Percentiles rank a stretch among this genome's conserved stretches.
These are phyloP conservation scores for Hycleus phaleratus DNA, from an alignment of 1,140 invertebrate genomes.

Conservation along the genomic window DNA sequence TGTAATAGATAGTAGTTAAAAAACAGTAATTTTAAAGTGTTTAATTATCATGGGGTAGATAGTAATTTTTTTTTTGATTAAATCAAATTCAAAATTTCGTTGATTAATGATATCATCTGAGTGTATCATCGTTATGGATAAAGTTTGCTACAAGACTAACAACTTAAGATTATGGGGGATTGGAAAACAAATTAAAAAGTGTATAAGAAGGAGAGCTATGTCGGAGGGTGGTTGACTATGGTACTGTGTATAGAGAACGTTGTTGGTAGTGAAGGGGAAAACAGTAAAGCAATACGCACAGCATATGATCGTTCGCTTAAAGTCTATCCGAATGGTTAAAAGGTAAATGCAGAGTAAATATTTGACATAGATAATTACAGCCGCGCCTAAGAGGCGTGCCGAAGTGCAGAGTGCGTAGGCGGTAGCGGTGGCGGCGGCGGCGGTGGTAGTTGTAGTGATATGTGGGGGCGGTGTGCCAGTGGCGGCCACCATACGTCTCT, in stretches of 20 bases:
- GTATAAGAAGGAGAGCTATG: neutral
- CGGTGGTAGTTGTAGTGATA: neutral
- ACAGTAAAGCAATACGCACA: conserved; percentile 4
- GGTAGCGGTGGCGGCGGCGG: conserved; percentile 8
- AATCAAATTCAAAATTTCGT: too few species aligned
- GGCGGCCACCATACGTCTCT: conserved; percentile 5
- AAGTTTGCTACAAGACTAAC: too few species aligned
- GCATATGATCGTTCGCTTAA: conserved; percentile 16
- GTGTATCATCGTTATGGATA: too few species aligned
- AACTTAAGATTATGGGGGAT: too few species aligned
- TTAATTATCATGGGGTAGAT: too few species aligned
- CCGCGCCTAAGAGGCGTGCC: conserved; percentile 35
- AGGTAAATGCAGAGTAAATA: conserved; percentile 40
- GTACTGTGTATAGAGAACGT: too few species aligned
- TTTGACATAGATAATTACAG: conserved; percentile 39
- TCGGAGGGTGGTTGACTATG: neutral
- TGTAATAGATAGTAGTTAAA: too few species aligned
- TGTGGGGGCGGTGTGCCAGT: too few species aligned
- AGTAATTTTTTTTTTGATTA: too few species aligned
- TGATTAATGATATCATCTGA: too few species aligned
- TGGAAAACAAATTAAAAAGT: conserved; percentile 12
- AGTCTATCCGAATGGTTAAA: conserved; percentile 37
- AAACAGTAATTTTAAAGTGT: too few species aligned
- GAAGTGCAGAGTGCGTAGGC: conserved; percentile 8
- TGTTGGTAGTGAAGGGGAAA: neutral